A percentile compares a stretch with the other conserved stretches of the same genome.
These are phyloP conservation scores for Flexamia atlantica DNA, from an alignment of 2,888 invertebrate species.

Conservation along the genomic window DNA sequence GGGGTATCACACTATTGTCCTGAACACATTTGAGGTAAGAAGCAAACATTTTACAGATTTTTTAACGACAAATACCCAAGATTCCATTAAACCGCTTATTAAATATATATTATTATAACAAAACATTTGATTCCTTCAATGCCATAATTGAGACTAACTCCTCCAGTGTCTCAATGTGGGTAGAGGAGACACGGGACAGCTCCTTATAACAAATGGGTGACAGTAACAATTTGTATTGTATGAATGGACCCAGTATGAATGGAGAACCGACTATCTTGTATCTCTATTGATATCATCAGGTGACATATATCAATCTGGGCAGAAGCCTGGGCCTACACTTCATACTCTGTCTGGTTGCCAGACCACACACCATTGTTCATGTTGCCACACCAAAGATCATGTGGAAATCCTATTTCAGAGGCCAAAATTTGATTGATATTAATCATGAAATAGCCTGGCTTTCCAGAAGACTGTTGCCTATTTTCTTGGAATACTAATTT, in stretches of 20 bases:
- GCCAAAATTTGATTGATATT: too few relatives aligned
- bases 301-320: conserved; percentile 45
- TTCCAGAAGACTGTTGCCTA: too few relatives aligned
- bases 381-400: too few relatives aligned
- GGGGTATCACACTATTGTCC: too few relatives aligned
- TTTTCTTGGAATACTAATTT: too few relatives aligned
- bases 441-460: too few relatives aligned
- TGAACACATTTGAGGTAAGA: too few relatives aligned
- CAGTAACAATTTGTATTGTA: conserved; percentile 52
- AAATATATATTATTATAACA: conserved; percentile 74
- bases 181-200: neutral
- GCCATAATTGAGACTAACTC: neutral
- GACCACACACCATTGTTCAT: conserved; percentile 48
- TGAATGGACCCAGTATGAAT: conserved; percentile 50
- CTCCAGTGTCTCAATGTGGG: neutral
- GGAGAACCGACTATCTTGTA: conserved; percentile 46
- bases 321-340: conserved; percentile 20
- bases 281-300: conserved; percentile 51
- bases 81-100: too few relatives aligned
- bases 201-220: conserved; percentile 41
- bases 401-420: too few relatives aligned
- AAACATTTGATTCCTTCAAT: conserved; percentile 11
- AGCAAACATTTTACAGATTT: too few relatives aligned
- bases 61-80: too few relatives aligned
- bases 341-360: conserved; percentile 4